These are phyloP conservation scores for Climacteris rufus DNA, from an alignment of 2,113 vertebrate genomes.

Conservation along the genomic window DNA sequence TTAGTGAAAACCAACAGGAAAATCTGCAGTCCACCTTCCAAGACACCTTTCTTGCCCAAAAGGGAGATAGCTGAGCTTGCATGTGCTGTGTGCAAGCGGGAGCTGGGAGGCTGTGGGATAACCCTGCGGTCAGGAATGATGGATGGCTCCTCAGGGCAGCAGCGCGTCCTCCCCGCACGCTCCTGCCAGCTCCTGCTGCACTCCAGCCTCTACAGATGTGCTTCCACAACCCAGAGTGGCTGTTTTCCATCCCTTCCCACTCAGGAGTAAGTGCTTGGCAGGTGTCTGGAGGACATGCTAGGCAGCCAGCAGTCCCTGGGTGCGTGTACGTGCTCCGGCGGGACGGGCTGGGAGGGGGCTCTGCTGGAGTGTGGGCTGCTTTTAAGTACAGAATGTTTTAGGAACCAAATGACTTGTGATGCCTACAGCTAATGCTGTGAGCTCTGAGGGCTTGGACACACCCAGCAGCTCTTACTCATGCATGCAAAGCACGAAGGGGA, in stretches of 20 bases:
- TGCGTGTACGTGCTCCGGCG: fast-evolving
- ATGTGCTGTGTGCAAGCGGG: not conserved
- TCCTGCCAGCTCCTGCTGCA: not conserved
- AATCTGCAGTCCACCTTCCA: not conserved
- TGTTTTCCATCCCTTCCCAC: not conserved
- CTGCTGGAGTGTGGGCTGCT: not conserved
- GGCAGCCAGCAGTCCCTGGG: not conserved
- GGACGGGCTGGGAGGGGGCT: not conserved
- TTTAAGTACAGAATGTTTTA: not conserved
- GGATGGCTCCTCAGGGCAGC: not conserved
- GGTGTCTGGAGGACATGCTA: not conserved
- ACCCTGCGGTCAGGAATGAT: not conserved
- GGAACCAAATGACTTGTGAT: slow-evolving; percentile 5
- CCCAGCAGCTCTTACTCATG: slow-evolving; percentile 37
- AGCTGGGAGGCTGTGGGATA: slow-evolving; percentile 10
- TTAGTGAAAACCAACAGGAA: not conserved
- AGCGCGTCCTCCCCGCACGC: fast-evolving
- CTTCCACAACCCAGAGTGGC: not conserved
- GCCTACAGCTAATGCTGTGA: slow-evolving; percentile 10
- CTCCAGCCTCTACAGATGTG: not conserved
- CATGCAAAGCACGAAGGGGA: not conserved
- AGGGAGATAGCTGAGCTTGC: not conserved
- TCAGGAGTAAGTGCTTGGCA: not conserved
- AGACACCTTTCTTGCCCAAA: not conserved
- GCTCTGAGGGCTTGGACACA: slow-evolving; percentile 26